Base-by-base conservation (phyloP, 2,113 vertebrate genomes). In the Nibea coibor region DNA sequence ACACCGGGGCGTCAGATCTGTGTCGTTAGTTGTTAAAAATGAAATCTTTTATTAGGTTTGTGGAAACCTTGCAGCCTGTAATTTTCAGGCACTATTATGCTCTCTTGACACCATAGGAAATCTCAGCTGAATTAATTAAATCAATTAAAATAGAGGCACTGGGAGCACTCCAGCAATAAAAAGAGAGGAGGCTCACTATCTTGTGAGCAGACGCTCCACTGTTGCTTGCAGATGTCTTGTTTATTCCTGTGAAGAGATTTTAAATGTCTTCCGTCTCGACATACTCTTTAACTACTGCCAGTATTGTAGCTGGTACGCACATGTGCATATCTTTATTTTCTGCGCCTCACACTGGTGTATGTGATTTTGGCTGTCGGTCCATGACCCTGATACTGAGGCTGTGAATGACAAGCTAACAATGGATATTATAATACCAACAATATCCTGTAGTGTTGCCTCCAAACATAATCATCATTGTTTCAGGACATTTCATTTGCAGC, bases 81-180 rank as follows among this genome's bases (percentile, higher is more conserved):
- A 87, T 87, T 90, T 80, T 74, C 84, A 84, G 72, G 61, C 74
- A 26, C 75, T 57, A 88, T 89, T 89, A 91, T 88, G 88, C 86
- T 77, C 82, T 83, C 78, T 84, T 83, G 85, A 89, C 91, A 88
- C 85, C 57, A 72, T 81, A 87, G 85, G 86, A 90, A 91, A 85
- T 85, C 87, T 87, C 71, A 62, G 45, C 84, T 86, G 74, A 91
- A 90, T 88, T 91, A 88, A 93, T 91, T 89, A 76, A 91, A 91
- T 89, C 78, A 91, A 89, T 92, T 90, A 84, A 90, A 88, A 80
- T 17, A 59, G 75, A 87, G 70, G 75, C 84, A 71, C 72, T 58
- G 83, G 67, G 72, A 72, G 85, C 84, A 85, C 76, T 74, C 75
- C 68, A 78, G 74, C 76, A 83, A 68, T 78, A 78, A 85, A 85